Base-by-base conservation (phyloP, 2,888 invertebrate species). In the Harmothoe impar region DNA sequence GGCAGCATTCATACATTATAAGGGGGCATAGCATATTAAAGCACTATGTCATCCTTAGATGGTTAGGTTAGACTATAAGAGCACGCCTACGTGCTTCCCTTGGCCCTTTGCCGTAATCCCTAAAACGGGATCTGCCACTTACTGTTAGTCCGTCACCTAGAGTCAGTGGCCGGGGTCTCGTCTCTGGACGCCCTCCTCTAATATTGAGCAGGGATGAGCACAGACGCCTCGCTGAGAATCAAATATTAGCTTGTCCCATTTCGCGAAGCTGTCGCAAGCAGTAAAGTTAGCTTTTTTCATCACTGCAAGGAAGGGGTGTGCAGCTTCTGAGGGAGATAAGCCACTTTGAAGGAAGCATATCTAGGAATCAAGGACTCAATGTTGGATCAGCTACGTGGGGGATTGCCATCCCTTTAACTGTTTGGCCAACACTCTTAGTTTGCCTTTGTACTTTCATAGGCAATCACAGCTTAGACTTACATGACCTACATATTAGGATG, bases 61-160 rank as follows among this genome's bases (percentile, higher is more conserved):
- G n/a, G n/a, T n/a, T n/a, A n/a, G n/a, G 43, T 43, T 43, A 43
- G 43, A 43, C 5, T 43, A 43, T 43, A 43, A 43, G 43, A 10
- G 5, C 43, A 43, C 10, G 43, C 10, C 43, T 43, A 7, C 43
- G 43, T 43, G 43, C 43, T 43, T 3, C 43, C 43, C 43, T 3
- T 43, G 43, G 43, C 43, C n/a, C 43, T 43, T 43, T 10, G 10
- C 43, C 43, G 5, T 43, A 43, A 43, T 43, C 43, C 43, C 3
- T 3, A 43, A n/a, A 72, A 72, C 72, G 72, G n/a, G 72, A 72
- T 72, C 72, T 23, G 25, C 72, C 5, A 29, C 72, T 72, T 72
- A 72, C 3, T 25, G 72, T 72, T 25, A 72, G 20, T 12, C 29
- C 25, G 29, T 29, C 72, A 29, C 5, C 0, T 29, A 29, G 25